Evolutionary conservation across 1,140 invertebrate genomes (phyloP), one percentile per base, ranked within the genome.

Genomic region (Helicoverpa armigera): DNA sequence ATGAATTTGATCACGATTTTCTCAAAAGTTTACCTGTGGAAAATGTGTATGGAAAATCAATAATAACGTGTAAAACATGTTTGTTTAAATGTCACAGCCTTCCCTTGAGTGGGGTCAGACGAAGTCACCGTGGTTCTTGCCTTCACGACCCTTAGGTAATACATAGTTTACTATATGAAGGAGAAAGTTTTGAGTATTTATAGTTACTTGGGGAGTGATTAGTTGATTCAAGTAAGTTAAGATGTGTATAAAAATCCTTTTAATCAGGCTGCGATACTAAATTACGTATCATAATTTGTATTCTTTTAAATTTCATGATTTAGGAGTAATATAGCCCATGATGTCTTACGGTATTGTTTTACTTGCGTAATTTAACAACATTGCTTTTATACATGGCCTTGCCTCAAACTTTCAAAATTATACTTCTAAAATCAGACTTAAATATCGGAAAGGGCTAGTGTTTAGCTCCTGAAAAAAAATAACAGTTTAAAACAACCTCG

Each of bases 1-100:
- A 13, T 14, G 43, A 48, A 65, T 10, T 65, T 16, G 5, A n/a
- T n/a, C 63, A 67, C 63, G 65, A 69, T 69, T 69, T 69, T 43
- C 43, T 50, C 11, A 69, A 69, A 43, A 16, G 43, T 50, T 67
- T 69, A 18, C 63, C 16, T 69, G 43, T 48, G 16, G 13, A 69
- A 72, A 72, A 31, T 54, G 18, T 53, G 50, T 16, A 29, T 53
- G 69, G 35, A 72, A 53, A 72, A 72, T 72, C 50, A 12, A 18
- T 56, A 73, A 73, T 31, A n/a, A 50, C 58, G 31, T 16, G 5
- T 16, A 58, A 58, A 60, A 23, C 18, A 61, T 31, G 11, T 51
- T 51, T 50, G 18, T 53, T 76, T 31, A 63, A 76, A 76, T 76
- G 74, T 63, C 74, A 61, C 65, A 81, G 56, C 73, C 80, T 81